These are phyloP conservation scores for Heliconius hewitsoni DNA, from an alignment of 1,140 invertebrate genomes.

Conservation along the genomic window DNA sequence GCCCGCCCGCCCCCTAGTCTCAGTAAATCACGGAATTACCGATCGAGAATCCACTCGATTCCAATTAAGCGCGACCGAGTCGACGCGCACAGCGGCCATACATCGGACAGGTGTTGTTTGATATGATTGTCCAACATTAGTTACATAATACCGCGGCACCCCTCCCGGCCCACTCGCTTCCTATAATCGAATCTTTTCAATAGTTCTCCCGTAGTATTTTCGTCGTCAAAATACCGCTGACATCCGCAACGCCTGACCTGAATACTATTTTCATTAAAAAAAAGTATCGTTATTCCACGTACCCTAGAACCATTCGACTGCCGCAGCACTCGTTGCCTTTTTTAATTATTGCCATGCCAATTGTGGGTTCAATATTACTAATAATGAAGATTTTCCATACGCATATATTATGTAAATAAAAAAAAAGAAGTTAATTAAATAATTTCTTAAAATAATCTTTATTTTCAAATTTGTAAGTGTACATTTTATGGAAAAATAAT, in stretches of 20 bases:
- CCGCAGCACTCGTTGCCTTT: constrained; percentile 1
- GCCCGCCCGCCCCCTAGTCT: constrained; percentile 29
- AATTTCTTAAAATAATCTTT: too few relatives aligned
- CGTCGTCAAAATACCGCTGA: constrained; percentile 51
- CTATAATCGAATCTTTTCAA: constrained; percentile 52
- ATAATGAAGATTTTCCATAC: not conserved
- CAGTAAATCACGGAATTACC: constrained; percentile 56
- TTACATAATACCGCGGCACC: constrained; percentile 61
- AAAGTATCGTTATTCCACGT: constrained; percentile 37
- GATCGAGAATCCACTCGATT: constrained; percentile 51
- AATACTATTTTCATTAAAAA: constrained; percentile 69
- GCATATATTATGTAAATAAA: too few relatives aligned
- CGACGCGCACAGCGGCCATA: constrained; percentile 4
- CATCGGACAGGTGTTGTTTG: not conserved
- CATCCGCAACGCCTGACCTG: constrained; percentile 57
- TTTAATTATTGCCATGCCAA: constrained; percentile 8
- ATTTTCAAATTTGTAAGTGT: too few relatives aligned
- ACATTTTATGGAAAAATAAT: too few relatives aligned
- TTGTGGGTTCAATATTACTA: not conserved
- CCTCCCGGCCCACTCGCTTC: constrained; percentile 31
- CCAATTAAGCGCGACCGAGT: constrained; percentile 41
- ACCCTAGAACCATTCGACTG: constrained; percentile 23
- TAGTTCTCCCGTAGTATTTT: constrained; percentile 42
- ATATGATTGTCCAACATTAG: constrained; percentile 41
- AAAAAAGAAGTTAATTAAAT: too few relatives aligned